Conservation (phyloP, 1,140 invertebrate species). For the Drosophila mauritiana region DNA sequence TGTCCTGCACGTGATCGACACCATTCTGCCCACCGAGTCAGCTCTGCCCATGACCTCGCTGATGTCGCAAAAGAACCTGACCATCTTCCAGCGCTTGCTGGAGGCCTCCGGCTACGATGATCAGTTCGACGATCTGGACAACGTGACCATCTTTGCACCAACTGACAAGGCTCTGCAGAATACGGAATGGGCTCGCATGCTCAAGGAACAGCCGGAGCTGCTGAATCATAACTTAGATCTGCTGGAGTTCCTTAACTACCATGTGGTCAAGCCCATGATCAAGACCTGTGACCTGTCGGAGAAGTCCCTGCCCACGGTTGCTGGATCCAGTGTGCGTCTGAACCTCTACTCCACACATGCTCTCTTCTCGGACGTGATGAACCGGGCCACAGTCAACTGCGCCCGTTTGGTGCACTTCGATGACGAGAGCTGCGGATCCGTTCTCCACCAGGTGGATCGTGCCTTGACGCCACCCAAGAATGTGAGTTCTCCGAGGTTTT, state of each 20-base stretch:
- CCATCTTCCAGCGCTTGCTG: constrained; percentile 85
- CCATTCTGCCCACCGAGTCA: constrained; percentile 87
- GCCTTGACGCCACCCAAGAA: constrained; percentile 86
- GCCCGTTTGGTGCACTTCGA: constrained; percentile 87
- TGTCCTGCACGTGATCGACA: constrained; percentile 89
- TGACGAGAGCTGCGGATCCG: constrained; percentile 87
- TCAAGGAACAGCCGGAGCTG: constrained; percentile 84
- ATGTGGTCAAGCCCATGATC: constrained; percentile 86
- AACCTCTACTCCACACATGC: constrained; percentile 87
- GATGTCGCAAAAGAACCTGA: constrained; percentile 85
- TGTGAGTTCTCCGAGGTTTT: constrained; percentile 39
- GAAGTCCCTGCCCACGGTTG: constrained; percentile 84
- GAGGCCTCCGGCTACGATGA: constrained; percentile 86
- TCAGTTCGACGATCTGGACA: constrained; percentile 86
- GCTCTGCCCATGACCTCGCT: constrained; percentile 84
- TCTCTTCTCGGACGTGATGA: constrained; percentile 85
- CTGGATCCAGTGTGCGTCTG: constrained; percentile 85
- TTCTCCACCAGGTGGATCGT: constrained; percentile 87
- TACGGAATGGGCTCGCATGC: constrained; percentile 78
- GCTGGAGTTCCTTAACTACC: constrained; percentile 86
- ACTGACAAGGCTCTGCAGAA: constrained; percentile 87
- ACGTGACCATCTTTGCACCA: constrained; percentile 88
- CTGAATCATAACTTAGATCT: constrained; percentile 84
- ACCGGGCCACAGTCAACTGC: constrained; percentile 88
- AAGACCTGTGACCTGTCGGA: constrained; percentile 86